Conservation (phyloP, 2,888 invertebrate species). For the Tetheella fluctuosa region DNA sequence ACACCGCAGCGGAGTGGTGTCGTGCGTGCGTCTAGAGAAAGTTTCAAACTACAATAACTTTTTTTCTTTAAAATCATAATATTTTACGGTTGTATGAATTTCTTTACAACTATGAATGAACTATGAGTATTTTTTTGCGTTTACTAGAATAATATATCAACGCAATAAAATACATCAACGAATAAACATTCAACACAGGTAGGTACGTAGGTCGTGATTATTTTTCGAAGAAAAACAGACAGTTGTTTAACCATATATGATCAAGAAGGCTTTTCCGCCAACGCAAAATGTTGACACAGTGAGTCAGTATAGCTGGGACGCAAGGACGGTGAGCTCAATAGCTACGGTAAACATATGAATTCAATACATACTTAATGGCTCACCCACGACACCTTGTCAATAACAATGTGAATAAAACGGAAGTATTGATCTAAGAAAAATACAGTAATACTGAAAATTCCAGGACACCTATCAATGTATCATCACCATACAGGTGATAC, state of each 20-base stretch:
- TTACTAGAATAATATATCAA: background rate
- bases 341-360: slow-evolving; percentile 60
- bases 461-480: too few species aligned
- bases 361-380: slow-evolving; percentile 59
- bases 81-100: background rate
- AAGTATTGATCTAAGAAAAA: slow-evolving; percentile 19
- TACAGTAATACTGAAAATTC: background rate
- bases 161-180: background rate
- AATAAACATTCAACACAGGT: too few species aligned
- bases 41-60: slow-evolving; percentile 46
- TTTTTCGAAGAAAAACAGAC: background rate
- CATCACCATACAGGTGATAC: too few species aligned
- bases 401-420: slow-evolving; percentile 37
- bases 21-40: slow-evolving; percentile 56
- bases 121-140: background rate
- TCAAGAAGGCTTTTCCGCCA: slow-evolving; percentile 71
- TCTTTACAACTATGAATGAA: background rate
- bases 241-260: slow-evolving; percentile 53
- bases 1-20: slow-evolving; percentile 42
- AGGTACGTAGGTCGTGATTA: background rate
- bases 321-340: slow-evolving; percentile 76
- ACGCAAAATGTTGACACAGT: slow-evolving; percentile 74
- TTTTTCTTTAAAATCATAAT: background rate
- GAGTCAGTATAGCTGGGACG: slow-evolving; percentile 72
- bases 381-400: slow-evolving; percentile 53